Evolutionary conservation across 2,797 vertebrate species (phyloP).

Genomic region (Danio jaintianensis): DNA sequence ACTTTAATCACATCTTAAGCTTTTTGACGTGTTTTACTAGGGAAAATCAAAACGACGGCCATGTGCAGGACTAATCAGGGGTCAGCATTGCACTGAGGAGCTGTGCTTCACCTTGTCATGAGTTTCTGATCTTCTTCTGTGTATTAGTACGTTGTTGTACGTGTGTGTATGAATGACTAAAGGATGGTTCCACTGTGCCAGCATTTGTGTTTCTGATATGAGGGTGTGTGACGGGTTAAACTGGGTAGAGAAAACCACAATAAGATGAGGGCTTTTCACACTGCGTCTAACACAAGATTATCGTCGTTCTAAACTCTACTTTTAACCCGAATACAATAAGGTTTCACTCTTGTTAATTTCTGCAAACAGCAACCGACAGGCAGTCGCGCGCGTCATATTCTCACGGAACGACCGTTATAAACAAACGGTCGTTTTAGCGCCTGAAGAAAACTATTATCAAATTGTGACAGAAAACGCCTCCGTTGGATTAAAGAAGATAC

Average conservation of each 20-base stretch:
- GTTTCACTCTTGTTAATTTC: no score
- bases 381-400: no score
- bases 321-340: no score
- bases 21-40: background rate
- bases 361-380: no score
- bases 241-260: background rate
- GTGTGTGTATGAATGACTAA: conserved; percentile 45
- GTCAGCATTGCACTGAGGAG: conserved; percentile 63
- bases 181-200: conserved; percentile 47
- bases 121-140: conserved; percentile 66
- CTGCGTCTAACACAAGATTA: no score
- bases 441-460: no score
- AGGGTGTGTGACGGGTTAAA: conserved; percentile 52
- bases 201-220: conserved; percentile 61
- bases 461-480: no score
- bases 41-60: conserved; percentile 37
- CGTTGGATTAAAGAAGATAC: no score
- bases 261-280: conserved; percentile 19
- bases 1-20: background rate
- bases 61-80: conserved; percentile 67
- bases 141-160: conserved; percentile 57
- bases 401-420: no score
- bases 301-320: no score
- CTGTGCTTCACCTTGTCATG: conserved; percentile 66
- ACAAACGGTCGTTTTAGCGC: no score